A percentile compares a stretch with the other conserved stretches of the same genome.
Conservation (phyloP, 2,888 invertebrate genomes). For the Shargacucullia verbasci region DNA sequence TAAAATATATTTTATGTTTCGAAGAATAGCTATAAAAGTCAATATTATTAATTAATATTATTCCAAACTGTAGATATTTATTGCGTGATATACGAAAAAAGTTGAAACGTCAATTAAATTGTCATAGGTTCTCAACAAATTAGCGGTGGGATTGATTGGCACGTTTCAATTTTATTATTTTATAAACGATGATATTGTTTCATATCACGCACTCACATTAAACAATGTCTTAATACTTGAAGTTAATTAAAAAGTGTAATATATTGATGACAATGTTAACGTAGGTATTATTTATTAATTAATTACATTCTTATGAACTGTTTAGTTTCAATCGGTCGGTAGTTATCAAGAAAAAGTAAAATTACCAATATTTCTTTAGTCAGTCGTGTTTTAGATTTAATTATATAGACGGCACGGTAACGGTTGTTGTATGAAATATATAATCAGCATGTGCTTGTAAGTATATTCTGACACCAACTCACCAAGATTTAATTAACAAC, state of each 20-base stretch:
- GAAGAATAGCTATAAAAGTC: constrained; percentile 46
- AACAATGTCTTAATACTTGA: background rate
- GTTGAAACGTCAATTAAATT: constrained; percentile 41
- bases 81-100: constrained; percentile 41
- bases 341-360: too few relatives aligned
- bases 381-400: too few relatives aligned
- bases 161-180: constrained; percentile 4
- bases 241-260: background rate
- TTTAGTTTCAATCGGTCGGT: too few relatives aligned
- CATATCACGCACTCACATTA: constrained; percentile 3
- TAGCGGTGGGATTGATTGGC: constrained; percentile 29
- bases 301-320: too few relatives aligned
- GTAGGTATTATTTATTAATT: too few relatives aligned
- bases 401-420: too few relatives aligned
- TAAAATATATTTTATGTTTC: constrained; percentile 44
- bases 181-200: constrained; percentile 10
- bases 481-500: constrained; percentile 68
- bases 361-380: too few relatives aligned
- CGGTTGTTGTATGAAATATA: constrained; percentile 13
- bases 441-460: constrained; percentile 18
- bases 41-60: constrained; percentile 54
- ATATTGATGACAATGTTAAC: background rate
- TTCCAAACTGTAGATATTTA: constrained; percentile 40
- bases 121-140: constrained; percentile 35
- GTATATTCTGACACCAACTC: constrained; percentile 38